phyloP scores from a whole-genome alignment of 2,113 vertebrate species.

The Regulus satrapa region DNA sequence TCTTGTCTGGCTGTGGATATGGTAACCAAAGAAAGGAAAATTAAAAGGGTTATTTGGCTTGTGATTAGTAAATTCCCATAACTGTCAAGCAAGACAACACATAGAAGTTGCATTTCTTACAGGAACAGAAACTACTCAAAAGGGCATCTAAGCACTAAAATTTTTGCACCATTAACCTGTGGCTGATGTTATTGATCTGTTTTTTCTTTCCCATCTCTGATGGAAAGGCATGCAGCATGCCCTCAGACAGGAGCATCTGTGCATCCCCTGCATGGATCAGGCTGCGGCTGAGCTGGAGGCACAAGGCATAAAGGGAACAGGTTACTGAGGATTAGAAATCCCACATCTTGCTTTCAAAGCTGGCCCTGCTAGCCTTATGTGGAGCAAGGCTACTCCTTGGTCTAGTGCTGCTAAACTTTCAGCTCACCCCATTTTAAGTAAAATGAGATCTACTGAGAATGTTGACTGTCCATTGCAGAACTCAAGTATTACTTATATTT shows the following conservation, averaged over 20 bases:
- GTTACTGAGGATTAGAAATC: background rate
- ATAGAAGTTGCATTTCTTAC: conserved; percentile 40
- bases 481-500: background rate
- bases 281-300: background rate
- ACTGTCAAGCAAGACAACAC: conserved; percentile 27
- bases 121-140: conserved; percentile 46
- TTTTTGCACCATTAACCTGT: background rate
- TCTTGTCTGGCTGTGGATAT: conserved; percentile 58
- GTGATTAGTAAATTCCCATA: conserved; percentile 73
- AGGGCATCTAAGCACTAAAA: background rate
- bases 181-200: background rate
- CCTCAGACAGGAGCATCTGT: background rate
- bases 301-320: rapidly evolving
- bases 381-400: rapidly evolving
- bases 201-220: background rate
- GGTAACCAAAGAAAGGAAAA: conserved; percentile 59
- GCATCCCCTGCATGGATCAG: rapidly evolving
- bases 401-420: rapidly evolving
- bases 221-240: background rate
- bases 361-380: rapidly evolving
- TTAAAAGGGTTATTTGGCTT: conserved; percentile 68
- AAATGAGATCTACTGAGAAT: background rate
- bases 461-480: rapidly evolving
- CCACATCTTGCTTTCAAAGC: rapidly evolving
- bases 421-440: too few relatives aligned